Conservation (phyloP, 2,113 vertebrate species). For the Oryzias javanicus region DNA sequence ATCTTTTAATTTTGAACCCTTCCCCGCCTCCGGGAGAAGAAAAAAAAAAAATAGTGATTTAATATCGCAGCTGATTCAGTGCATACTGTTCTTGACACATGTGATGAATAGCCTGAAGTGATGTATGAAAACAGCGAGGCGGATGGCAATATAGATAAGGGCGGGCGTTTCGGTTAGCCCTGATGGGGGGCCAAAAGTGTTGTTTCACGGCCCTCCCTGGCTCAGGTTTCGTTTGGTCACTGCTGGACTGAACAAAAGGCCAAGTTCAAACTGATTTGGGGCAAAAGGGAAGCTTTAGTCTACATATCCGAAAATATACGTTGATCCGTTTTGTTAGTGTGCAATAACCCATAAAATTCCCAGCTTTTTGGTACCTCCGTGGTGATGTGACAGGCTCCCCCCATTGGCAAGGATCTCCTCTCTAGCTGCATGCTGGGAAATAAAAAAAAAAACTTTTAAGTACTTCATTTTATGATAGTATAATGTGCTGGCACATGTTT, state of each 20-base stretch:
- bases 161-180: constrained; percentile 68
- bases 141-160: constrained; percentile 82
- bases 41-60: constrained; percentile 71
- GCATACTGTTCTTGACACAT: constrained; percentile 76
- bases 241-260: constrained; percentile 69
- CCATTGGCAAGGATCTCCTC: constrained; percentile 98
- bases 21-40: constrained; percentile 54
- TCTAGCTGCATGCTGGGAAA: constrained; percentile 88
- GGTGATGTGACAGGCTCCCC: constrained; percentile 97
- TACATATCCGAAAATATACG: constrained; percentile 19
- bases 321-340: background rate
- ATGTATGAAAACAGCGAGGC: constrained; percentile 80
- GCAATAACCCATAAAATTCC: constrained; percentile 23
- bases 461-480: background rate
- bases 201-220: constrained; percentile 37
- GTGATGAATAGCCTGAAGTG: constrained; percentile 81
- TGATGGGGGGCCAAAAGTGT: constrained; percentile 60
- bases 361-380: constrained; percentile 85
- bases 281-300: constrained; percentile 26
- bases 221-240: constrained; percentile 72
- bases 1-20: constrained; percentile 78
- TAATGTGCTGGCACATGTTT: background rate
- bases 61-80: constrained; percentile 79
- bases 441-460: constrained; percentile 2
- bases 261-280: constrained; percentile 45